phyloP scores from a whole-genome alignment of 1,140 invertebrate species.

The Drosophila funebris region DNA sequence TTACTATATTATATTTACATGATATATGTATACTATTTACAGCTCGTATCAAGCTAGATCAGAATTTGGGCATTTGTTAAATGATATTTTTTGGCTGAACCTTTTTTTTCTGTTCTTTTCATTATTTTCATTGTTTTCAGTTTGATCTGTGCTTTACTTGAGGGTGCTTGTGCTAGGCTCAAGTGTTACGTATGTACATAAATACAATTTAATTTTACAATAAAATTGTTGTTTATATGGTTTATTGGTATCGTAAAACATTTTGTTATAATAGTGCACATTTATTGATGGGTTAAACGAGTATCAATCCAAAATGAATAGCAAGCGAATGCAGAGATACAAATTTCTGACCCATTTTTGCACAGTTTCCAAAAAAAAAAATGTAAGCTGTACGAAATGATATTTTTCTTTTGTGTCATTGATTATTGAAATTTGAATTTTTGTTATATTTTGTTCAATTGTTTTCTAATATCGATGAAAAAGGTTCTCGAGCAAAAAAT shows the following conservation, averaged over 20 bases:
- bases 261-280: slow-evolving; percentile 41
- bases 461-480: slow-evolving; percentile 51
- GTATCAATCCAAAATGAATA: slow-evolving; percentile 26
- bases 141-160: slow-evolving; percentile 6
- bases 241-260: slow-evolving; percentile 19
- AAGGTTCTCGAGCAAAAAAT: slow-evolving; percentile 82
- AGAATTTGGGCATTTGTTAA: slow-evolving; percentile 33
- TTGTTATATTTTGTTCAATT: slow-evolving; percentile 6
- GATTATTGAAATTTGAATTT: slow-evolving; percentile 10
- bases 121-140: no score
- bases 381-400: slow-evolving; percentile 35
- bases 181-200: slow-evolving; percentile 23
- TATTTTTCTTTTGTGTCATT: slow-evolving; percentile 31
- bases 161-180: slow-evolving; percentile 28
- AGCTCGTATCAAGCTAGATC: slow-evolving; percentile 3
- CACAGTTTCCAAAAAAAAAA: not conserved
- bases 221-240: slow-evolving; percentile 17
- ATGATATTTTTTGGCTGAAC: slow-evolving; percentile 83
- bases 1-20: not conserved
- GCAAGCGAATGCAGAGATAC: slow-evolving; percentile 38
- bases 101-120: slow-evolving; percentile 49
- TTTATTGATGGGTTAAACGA: slow-evolving; percentile 1
- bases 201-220: slow-evolving; percentile 9
- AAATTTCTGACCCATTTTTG: slow-evolving; percentile 45
- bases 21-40: not conserved